Percentiles rank a stretch among this genome's conserved stretches.
phyloP scores from a whole-genome alignment of 2,113 vertebrate genomes.

The Callithrix jacchus region DNA sequence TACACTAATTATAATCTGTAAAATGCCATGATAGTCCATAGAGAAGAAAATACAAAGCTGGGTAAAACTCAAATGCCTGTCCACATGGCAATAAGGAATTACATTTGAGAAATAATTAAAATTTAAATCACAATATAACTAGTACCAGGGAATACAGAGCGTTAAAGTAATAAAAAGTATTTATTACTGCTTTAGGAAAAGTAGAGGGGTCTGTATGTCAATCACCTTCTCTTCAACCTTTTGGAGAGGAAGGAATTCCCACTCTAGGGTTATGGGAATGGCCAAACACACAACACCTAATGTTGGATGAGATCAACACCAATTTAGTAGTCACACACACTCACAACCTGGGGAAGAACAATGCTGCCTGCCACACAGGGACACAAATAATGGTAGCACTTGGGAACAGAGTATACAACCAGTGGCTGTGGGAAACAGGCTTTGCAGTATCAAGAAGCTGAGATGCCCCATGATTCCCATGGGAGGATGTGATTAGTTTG shows the following conservation, averaged over 20 bases:
- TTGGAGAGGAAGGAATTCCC: background rate
- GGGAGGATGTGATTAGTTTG: background rate
- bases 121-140: background rate
- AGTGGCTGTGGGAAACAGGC: background rate
- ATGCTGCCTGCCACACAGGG: background rate
- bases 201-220: background rate
- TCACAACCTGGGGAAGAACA: background rate
- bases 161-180: background rate
- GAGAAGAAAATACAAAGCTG: background rate
- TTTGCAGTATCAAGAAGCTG: background rate
- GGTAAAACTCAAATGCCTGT: background rate
- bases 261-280: too few species aligned
- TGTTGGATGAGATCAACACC: background rate
- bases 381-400: background rate
- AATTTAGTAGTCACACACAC: background rate
- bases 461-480: rapidly evolving
- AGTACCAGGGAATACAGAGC: background rate
- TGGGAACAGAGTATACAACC: background rate
- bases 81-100: background rate
- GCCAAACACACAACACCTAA: background rate
- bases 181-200: background rate
- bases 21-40: background rate
- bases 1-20: background rate
- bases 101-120: background rate
- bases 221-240: background rate